These are phyloP conservation scores for Drosophila multiciliata DNA, from an alignment of 2,888 invertebrate genomes.

Conservation along the genomic window DNA sequence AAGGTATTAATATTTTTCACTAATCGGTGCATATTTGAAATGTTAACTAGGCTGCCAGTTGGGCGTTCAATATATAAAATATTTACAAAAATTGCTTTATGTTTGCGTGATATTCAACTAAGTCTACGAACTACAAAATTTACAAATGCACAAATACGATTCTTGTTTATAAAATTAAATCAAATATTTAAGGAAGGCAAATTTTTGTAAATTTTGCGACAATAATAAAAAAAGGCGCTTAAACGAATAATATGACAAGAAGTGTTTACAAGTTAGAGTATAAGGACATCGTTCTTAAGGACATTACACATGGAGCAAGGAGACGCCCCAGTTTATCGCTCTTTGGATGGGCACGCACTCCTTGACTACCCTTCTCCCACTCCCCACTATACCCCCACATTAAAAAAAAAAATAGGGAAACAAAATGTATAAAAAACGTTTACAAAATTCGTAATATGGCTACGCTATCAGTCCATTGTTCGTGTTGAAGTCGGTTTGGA, in stretches of 20 bases:
- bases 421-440: slow-evolving; percentile 57
- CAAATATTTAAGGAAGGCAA: slow-evolving; percentile 49
- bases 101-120: slow-evolving; percentile 60
- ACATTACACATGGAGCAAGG: slow-evolving; percentile 48
- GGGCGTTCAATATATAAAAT: slow-evolving; percentile 68
- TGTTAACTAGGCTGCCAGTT: slow-evolving; percentile 73
- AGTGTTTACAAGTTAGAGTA: slow-evolving; percentile 36
- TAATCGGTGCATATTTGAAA: slow-evolving; percentile 63
- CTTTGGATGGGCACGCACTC: slow-evolving; percentile 60
- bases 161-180: slow-evolving; percentile 25
- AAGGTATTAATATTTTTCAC: slow-evolving; percentile 39
- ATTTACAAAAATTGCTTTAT: slow-evolving; percentile 67
- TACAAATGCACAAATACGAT: slow-evolving; percentile 64
- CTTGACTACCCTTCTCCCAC: slow-evolving; percentile 2
- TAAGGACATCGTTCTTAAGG: slow-evolving; percentile 63
- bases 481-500: slow-evolving; percentile 73
- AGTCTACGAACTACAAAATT: slow-evolving; percentile 73
- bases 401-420: slow-evolving; percentile 39
- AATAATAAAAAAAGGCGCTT: slow-evolving; percentile 41
- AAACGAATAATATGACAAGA: slow-evolving; percentile 53
- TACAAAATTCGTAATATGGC: slow-evolving; percentile 80
- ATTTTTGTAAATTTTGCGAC: slow-evolving; percentile 47
- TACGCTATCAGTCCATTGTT: slow-evolving; percentile 81
- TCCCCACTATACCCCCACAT: background rate
- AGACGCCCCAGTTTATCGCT: slow-evolving; percentile 56